Percentiles rank a stretch among this genome's conserved stretches.
Conservation (phyloP, 1,140 invertebrate genomes). For the Scaptomyza montana region DNA sequence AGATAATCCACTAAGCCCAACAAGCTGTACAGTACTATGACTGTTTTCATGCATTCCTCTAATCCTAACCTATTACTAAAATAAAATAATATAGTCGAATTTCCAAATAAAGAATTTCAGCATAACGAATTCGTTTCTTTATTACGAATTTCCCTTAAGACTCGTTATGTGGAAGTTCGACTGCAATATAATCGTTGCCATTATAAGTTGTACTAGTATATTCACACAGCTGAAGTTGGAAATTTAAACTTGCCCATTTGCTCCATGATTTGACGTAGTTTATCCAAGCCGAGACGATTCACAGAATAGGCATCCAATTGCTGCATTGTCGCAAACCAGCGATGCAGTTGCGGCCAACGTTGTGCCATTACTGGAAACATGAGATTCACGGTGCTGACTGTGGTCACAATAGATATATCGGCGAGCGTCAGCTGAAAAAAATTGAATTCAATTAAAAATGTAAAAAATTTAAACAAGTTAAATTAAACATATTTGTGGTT, state of each 20-base stretch:
- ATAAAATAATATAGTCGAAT: too few species aligned
- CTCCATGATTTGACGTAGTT: slow-evolving; percentile 60
- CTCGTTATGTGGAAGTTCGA: too few species aligned
- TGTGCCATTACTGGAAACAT: slow-evolving; percentile 70
- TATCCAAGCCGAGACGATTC: slow-evolving; percentile 67
- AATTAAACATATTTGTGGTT: not conserved
- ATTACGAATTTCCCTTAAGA: too few species aligned
- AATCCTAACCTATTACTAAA: too few species aligned
- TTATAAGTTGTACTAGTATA: too few species aligned
- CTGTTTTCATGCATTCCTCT: too few species aligned
- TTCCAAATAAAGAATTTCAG: too few species aligned
- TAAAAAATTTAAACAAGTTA: not conserved
- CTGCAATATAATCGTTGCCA: too few species aligned
- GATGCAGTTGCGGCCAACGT: slow-evolving; percentile 65
- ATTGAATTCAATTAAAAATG: slow-evolving; percentile 38
- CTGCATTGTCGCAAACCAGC: slow-evolving; percentile 73
- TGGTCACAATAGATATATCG: slow-evolving; percentile 79
- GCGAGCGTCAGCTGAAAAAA: slow-evolving; percentile 76
- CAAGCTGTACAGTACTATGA: too few species aligned
- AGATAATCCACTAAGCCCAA: too few species aligned
- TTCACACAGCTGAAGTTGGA: slow-evolving; percentile 23
- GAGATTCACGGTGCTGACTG: slow-evolving; percentile 81
- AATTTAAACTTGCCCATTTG: slow-evolving; percentile 70
- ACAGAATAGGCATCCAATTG: slow-evolving; percentile 61
- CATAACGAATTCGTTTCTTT: too few species aligned